phyloP scores from a whole-genome alignment of 2,113 vertebrate species.

The Equus przewalskii region DNA sequence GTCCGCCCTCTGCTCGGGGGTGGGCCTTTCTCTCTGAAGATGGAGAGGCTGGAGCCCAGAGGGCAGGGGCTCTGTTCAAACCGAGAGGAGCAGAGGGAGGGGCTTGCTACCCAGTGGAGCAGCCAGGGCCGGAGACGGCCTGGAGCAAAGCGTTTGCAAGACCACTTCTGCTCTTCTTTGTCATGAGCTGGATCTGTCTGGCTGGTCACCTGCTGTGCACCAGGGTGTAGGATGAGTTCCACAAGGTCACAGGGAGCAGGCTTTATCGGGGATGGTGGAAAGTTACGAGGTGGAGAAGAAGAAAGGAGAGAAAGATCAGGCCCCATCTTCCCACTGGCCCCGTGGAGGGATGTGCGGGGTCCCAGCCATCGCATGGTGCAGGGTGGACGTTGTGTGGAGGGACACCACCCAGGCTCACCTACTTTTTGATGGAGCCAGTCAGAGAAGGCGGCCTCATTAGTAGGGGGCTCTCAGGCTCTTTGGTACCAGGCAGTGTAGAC shows the following conservation, averaged over 20 bases:
- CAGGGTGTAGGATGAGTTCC: neutral
- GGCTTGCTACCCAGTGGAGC: neutral
- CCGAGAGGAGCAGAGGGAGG: fast-evolving
- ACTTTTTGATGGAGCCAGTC: fast-evolving
- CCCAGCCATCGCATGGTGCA: fast-evolving
- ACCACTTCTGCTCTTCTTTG: neutral
- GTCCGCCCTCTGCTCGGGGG: neutral
- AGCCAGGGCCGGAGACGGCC: neutral
- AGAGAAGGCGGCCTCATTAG: neutral
- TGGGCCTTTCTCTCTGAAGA: neutral
- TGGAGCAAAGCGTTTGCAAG: neutral
- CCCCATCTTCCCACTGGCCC: no score
- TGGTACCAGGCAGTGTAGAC: neutral
- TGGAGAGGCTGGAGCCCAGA: neutral
- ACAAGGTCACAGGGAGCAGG: neutral
- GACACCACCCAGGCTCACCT: fast-evolving
- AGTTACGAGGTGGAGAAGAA: neutral
- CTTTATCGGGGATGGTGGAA: neutral
- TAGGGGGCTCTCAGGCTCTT: neutral
- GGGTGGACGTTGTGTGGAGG: no score
- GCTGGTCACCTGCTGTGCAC: neutral
- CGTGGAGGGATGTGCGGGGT: neutral
- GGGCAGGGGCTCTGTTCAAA: neutral
- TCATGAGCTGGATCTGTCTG: neutral
- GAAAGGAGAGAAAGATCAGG: neutral